Evolutionary conservation across 2,888 invertebrate species (phyloP).

Genomic region (Acleris cristana): DNA sequence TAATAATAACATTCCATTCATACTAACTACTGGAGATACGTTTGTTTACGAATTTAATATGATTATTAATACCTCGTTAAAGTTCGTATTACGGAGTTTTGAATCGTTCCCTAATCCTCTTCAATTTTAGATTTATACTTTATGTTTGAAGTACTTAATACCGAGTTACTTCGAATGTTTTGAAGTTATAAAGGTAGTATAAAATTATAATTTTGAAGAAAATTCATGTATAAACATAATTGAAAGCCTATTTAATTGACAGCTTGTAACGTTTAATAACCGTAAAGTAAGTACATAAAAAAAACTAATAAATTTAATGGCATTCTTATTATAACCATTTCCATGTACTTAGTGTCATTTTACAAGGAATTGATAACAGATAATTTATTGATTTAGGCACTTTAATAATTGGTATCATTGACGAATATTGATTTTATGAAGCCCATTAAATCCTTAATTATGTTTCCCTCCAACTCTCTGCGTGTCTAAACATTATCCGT

Average conservation of each 20-base stretch:
- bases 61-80: slow-evolving; percentile 9
- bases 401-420: too few species aligned
- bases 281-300: neutral
- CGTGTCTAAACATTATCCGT: slow-evolving; percentile 6
- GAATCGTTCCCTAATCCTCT: slow-evolving; percentile 10
- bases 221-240: neutral
- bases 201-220: too few species aligned
- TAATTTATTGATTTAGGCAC: too few species aligned
- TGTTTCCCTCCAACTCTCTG: slow-evolving; percentile 33
- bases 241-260: neutral
- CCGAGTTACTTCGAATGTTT: neutral
- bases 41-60: slow-evolving; percentile 42
- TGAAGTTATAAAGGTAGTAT: neutral
- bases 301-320: too few species aligned
- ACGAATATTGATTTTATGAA: neutral
- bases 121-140: slow-evolving; percentile 12
- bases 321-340: too few species aligned
- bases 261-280: neutral
- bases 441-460: neutral
- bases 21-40: slow-evolving; percentile 38
- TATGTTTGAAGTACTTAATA: neutral
- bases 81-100: slow-evolving; percentile 8
- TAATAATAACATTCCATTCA: slow-evolving; percentile 65
- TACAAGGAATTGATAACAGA: too few species aligned
- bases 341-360: too few species aligned